Evolutionary conservation across 1,140 invertebrate species (phyloP).

Genomic region (Ceratosolen solmsi): DNA sequence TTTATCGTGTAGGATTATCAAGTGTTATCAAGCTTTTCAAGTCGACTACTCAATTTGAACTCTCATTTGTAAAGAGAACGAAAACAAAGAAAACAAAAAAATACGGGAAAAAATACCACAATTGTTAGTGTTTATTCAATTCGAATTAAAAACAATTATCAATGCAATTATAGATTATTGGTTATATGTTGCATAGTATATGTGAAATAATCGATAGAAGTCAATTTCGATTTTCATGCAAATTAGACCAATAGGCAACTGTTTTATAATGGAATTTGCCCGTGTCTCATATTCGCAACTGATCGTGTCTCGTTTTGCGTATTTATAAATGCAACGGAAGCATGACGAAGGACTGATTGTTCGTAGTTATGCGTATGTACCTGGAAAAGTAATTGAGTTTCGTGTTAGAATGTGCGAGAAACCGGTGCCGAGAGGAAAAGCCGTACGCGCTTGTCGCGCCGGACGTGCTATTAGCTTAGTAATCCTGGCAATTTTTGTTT

Average conservation of each 20-base stretch:
- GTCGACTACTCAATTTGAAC: too few relatives aligned
- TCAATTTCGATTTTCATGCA: neutral
- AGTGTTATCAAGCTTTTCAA: too few relatives aligned
- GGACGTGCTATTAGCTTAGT: neutral
- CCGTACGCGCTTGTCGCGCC: neutral
- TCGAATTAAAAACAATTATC: neutral
- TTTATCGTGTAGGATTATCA: too few relatives aligned
- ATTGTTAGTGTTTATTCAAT: neutral
- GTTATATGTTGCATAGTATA: neutral
- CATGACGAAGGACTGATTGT: conserved; percentile 22
- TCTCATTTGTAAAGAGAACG: too few relatives aligned
- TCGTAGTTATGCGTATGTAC: neutral
- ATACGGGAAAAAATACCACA: neutral
- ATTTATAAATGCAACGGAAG: conserved; percentile 14
- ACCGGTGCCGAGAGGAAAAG: neutral
- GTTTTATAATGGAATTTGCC: neutral
- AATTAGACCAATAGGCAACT: neutral
- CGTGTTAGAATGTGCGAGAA: conserved; percentile 1
- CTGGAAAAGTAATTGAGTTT: conserved; percentile 23
- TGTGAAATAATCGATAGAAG: neutral
- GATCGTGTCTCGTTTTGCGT: neutral
- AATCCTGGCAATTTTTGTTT: conserved; percentile 19
- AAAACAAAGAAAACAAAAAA: neutral
- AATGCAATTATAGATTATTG: neutral
- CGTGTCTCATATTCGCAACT: neutral